Evolutionary conservation across 1,140 invertebrate genomes (phyloP).

Genomic region (Apocrypta bakeri): DNA sequence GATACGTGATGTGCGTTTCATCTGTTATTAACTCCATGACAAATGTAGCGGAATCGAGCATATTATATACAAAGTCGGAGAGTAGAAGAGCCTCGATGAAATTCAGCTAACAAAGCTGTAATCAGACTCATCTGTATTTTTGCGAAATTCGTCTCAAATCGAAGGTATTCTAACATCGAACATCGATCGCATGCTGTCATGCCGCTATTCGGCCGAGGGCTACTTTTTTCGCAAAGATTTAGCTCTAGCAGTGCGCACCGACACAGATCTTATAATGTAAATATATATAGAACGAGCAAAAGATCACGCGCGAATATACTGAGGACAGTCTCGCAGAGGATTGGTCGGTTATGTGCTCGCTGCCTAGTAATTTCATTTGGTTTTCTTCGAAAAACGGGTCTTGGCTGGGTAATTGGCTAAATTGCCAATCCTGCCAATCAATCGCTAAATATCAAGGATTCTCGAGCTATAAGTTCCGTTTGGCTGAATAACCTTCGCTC

Average conservation of each 20-base stretch:
- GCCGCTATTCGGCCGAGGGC: slow-evolving; percentile 25
- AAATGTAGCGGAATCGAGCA: too few species aligned
- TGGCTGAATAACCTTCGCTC: background rate
- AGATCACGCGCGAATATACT: background rate
- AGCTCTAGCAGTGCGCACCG: background rate
- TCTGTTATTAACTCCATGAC: too few species aligned
- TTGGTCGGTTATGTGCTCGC: slow-evolving; percentile 13
- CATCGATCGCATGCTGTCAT: slow-evolving; percentile 48
- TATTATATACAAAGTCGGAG: too few species aligned
- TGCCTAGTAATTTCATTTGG: slow-evolving; percentile 68
- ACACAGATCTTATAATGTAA: background rate
- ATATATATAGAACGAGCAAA: background rate
- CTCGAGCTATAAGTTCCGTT: slow-evolving; percentile 7
- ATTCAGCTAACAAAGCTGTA: slow-evolving; percentile 24
- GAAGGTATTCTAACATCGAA: slow-evolving; percentile 31
- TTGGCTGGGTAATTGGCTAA: slow-evolving; percentile 66
- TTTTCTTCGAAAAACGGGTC: slow-evolving; percentile 65
- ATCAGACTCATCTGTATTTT: slow-evolving; percentile 31
- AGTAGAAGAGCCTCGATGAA: background rate
- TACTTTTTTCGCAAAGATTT: slow-evolving; percentile 47
- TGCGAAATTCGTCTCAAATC: slow-evolving; percentile 36
- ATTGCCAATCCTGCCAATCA: slow-evolving; percentile 72
- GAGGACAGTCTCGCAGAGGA: slow-evolving; percentile 21
- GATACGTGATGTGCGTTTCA: too few species aligned
- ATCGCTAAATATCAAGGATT: slow-evolving; percentile 69